Evolutionary conservation across 2,797 vertebrate species (phyloP), one percentile per base, ranked within the genome.

Genomic region (Psittacula echo): DNA sequence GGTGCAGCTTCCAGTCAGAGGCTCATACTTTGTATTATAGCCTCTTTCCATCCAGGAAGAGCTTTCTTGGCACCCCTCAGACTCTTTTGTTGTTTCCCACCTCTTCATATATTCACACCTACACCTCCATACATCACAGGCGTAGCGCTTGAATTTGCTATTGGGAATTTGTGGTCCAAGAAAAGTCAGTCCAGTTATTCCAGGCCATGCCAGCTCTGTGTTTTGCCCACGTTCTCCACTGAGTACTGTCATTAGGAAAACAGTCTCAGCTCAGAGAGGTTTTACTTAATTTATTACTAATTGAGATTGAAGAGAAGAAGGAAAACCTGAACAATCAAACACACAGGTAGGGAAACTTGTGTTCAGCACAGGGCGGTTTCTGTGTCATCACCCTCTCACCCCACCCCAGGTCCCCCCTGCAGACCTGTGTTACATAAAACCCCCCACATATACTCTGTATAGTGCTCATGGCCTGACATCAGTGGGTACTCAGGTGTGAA

Each of bases 91-190:
- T 72, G 8, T 76, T 94, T 74, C 51, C 45, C 37, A 62, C 3
- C 17, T 66, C 1, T 71, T 80, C 27, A 8, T 32, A 32, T 7
- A 3, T 58, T 92, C 58, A 84, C 44, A 42, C 23, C 29, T 85
- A 0, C 2, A 0, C 17, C 30, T 60, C 12, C 30, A 1, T 37
- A 13, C 11, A 7, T 62, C 71, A 71, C 41, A 77, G 75, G 5
- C 1, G 0, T 2, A 3, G 10, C 37, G 10, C 37, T 39, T 39
- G 37, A 39, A 39, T 39, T 10, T 39, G 37, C 37, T 39, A 39
- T 39, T 39, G 37, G 37, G 37, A 39, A 39, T 39, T 39, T 39
- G 37, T 39, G 37, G 37, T 39, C 37, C 37, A 39, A 75, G 71
- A 89, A 34, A 39, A 11, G 13, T 64, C 58, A 30, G 64, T 68